A percentile compares a stretch with the other conserved stretches of the same genome.
Evolutionary conservation across 2,797 vertebrate species (phyloP).

Genomic region (Ataeniobius toweri): DNA sequence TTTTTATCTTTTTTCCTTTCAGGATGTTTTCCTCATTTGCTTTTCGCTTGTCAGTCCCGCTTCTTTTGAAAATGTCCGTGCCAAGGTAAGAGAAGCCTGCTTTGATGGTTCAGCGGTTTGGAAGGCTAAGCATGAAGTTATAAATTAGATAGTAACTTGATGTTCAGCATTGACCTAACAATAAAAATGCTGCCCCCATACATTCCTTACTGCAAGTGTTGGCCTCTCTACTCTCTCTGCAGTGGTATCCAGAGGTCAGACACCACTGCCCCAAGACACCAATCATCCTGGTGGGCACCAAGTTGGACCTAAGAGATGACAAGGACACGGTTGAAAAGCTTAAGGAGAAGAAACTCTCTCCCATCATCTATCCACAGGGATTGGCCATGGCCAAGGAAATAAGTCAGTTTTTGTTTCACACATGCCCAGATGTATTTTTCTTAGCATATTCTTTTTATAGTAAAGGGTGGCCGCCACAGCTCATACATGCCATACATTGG

Average conservation of each 20-base stretch:
- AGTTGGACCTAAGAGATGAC: conserved; percentile 95
- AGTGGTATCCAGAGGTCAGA: conserved; percentile 98
- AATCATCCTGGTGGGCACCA: conserved; percentile 98
- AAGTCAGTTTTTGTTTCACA: conserved; percentile 77
- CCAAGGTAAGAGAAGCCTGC: conserved; percentile 86
- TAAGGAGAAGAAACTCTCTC: conserved; percentile 97
- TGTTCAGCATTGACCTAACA: too few species aligned
- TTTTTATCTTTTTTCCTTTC: conserved; percentile 24
- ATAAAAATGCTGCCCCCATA: too few species aligned
- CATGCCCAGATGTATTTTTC: neutral
- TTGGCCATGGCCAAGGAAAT: conserved; percentile 99
- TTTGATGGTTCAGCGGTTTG: too few species aligned
- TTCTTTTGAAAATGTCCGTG: conserved; percentile 98
- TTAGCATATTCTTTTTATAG: neutral
- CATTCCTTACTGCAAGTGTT: too few species aligned
- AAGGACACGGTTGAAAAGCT: conserved; percentile 97
- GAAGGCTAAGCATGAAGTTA: too few species aligned
- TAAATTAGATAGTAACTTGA: too few species aligned
- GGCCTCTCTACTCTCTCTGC: conserved; percentile 5
- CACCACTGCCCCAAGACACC: conserved; percentile 98
- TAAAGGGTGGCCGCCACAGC: too few species aligned
- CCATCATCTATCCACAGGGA: conserved; percentile 97
- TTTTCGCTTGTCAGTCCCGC: conserved; percentile 98
- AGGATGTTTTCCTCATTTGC: conserved; percentile 99
- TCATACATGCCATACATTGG: neutral